Base-by-base conservation (phyloP, 2,113 vertebrate genomes). In the Anhinga rufa region DNA sequence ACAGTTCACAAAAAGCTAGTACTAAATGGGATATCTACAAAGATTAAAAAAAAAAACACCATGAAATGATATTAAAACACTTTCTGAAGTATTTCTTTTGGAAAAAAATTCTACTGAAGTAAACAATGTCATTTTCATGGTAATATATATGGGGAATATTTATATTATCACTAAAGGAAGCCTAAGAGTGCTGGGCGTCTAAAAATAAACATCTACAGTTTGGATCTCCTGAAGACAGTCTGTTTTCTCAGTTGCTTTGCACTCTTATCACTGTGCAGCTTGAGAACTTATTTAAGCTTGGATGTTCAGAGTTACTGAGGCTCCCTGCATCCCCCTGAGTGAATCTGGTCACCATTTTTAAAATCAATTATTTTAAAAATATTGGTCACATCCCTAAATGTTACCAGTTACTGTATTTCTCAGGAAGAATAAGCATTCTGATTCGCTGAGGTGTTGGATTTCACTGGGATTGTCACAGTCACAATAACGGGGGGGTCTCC, bases 401-500 rank as follows among this genome's bases (percentile, higher is more conserved):
- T 68, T 64, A 76, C 12, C 64, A 6, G 4, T 65, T 85, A 29
- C 16, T 76, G 7, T 14, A 31, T 8, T 64, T 89, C 51, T 71
- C 49, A 62, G 38, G 8, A 81, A 78, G 14, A 79, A n/a, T 15
- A 78, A 51, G 4, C 3, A 0, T 36, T 82, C 44, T 55, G n/a
- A 68, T 84, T 88, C 29, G 9, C 26, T 71, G 26, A 87, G 40
- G 7, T 71, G 31, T 0, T 78, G 22, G 40, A 36, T 80, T 80
- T 92, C 61, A 42, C 28, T 20, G 29, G 12, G 21, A 77, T 49
- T 49, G 20, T 75, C 34, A 60, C 14, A 51, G n/a, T 62, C 21
- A 58, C 48, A 2, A 0, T 48, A 92, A 81, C 46, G 22, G 17
- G 3, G 19, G 0, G 1, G 3, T 21, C 10, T 90, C 26, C 16